Percentiles rank a stretch among this genome's conserved stretches.
These are phyloP conservation scores for Caenorhabditis remanei DNA, from an alignment of 1,140 invertebrate genomes.

Conservation along the genomic window DNA sequence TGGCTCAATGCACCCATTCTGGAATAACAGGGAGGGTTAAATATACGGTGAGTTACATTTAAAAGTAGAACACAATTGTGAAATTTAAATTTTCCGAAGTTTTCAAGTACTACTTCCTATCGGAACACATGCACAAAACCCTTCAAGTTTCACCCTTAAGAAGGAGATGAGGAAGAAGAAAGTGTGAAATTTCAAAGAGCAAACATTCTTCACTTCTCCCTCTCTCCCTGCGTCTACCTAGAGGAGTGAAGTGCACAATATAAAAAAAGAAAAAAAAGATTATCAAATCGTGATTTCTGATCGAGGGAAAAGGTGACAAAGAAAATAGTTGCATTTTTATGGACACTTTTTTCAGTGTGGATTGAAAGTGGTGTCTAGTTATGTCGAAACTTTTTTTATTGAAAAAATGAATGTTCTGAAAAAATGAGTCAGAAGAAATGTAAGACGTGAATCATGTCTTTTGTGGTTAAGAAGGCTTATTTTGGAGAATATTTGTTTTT, in stretches of 20 bases:
- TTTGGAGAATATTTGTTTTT: too few relatives aligned
- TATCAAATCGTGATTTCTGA: conserved; percentile 46
- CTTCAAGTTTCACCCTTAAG: background rate
- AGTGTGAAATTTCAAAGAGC: conserved; percentile 33
- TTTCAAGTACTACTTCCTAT: background rate
- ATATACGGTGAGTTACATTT: too few relatives aligned
- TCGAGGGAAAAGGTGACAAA: background rate
- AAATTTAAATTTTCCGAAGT: background rate
- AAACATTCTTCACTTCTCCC: background rate
- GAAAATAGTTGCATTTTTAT: background rate
- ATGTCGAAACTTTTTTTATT: background rate
- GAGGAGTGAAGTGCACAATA: background rate
- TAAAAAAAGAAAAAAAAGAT: conserved; percentile 9
- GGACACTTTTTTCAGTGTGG: conserved; percentile 1
- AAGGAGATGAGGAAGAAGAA: too few relatives aligned
- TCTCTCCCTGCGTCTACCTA: background rate
- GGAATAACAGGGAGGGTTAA: background rate
- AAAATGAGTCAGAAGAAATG: too few relatives aligned
- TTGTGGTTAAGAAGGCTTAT: too few relatives aligned
- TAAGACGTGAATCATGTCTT: too few relatives aligned
- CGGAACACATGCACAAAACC: background rate
- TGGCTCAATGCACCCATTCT: conserved; percentile 71
- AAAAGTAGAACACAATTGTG: background rate
- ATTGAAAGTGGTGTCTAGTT: background rate
- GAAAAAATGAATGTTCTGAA: too few relatives aligned